Evolutionary conservation across 1,140 invertebrate species (phyloP).

Genomic region (Hyles vespertilio): DNA sequence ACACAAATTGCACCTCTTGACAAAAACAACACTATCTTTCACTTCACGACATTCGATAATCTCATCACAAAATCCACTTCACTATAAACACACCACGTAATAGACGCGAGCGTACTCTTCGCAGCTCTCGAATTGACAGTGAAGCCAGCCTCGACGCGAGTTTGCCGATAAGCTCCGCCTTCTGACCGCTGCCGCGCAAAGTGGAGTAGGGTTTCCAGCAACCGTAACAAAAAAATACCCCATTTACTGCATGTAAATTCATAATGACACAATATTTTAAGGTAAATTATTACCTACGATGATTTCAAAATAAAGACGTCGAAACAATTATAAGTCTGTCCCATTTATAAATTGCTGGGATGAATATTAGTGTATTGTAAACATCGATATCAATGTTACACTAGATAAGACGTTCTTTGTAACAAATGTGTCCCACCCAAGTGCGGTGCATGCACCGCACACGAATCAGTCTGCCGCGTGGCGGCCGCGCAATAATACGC

Average conservation of each 20-base stretch:
- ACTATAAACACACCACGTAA: conserved; percentile 75
- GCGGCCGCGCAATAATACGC: too few relatives aligned
- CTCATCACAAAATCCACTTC: conserved; percentile 71
- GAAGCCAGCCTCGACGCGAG: conserved; percentile 71
- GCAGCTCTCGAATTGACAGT: conserved; percentile 76
- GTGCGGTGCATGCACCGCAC: too few relatives aligned
- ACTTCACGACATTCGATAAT: conserved; percentile 72
- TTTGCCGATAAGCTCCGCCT: conserved; percentile 75
- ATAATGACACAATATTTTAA: not conserved
- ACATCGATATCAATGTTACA: too few relatives aligned
- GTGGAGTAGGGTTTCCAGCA: conserved; percentile 60
- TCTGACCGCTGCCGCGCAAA: conserved; percentile 75
- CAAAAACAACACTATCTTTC: conserved; percentile 68
- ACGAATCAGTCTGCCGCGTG: too few relatives aligned
- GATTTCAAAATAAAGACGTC: too few relatives aligned
- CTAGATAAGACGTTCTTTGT: too few relatives aligned
- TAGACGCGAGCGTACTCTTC: conserved; percentile 73
- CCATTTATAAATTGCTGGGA: too few relatives aligned
- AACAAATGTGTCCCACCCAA: too few relatives aligned
- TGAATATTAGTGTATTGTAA: too few relatives aligned
- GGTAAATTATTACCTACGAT: too few relatives aligned
- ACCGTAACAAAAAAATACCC: conserved; percentile 20
- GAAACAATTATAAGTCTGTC: too few relatives aligned
- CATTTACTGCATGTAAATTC: not conserved
- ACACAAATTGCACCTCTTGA: conserved; percentile 60